Evolutionary conservation across 2,797 vertebrate species (phyloP), one percentile per base, ranked within the genome.

Genomic region (Falco novaeseelandiae): DNA sequence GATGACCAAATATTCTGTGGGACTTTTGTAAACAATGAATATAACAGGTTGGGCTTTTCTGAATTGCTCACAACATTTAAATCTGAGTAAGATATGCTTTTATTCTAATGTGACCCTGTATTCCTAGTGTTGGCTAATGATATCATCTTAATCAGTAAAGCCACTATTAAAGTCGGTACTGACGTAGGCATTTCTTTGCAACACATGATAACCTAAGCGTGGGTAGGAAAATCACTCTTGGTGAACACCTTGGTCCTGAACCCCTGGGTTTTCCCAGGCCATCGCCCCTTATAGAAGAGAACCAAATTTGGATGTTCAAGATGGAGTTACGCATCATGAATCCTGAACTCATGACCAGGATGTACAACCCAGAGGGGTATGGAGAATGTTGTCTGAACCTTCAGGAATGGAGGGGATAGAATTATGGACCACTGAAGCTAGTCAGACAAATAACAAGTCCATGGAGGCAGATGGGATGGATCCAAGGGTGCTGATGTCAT

Each of bases 311-410:
- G 72, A 51, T 2, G 14, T 55, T 90, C 32, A 49, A 46, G 17
- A 4, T 66, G 55, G 7, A 5, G 16, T 48, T 59, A 10, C 10
- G 29, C 2, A 0, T 65, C 29, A 12, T 12, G 26, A 54, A 49
- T 34, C 18, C 34, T 15, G 4, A 21, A 40, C 27, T 67, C 14
- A 6, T 51, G 32, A 38, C 14, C 11, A 32, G 46, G 10, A 18
- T 42, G 8, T 54, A 13, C 0, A 4, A 62, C 12, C 16, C 29
- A 51, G 26, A 11, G 8, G 16, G 9, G 1, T 27, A 61, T 14
- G 34, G 54, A 76, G 15, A 13, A 13, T 58, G 7, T 32, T 80
- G 15, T 20, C 51, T 69, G 59, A 73, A 40, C 34, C 10, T 62
- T 57, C 55, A 69, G 58, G 46, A 57, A 15, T 20, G 12, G 38